Base-by-base conservation (phyloP, 2,113 vertebrate genomes). In the Ammospiza nelsoni region DNA sequence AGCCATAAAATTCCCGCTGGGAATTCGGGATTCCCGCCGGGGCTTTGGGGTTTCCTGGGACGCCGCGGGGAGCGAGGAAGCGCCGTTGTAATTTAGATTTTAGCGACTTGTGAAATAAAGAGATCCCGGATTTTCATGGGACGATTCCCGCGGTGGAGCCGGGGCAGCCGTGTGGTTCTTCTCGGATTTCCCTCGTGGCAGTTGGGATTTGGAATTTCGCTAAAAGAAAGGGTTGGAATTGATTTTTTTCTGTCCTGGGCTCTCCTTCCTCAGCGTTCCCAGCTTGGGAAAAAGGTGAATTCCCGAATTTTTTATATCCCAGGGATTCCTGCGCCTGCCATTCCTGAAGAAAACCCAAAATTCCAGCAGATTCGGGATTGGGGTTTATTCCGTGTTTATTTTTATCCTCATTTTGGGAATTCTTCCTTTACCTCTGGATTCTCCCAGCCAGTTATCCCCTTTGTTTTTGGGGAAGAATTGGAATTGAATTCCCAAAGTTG, bases 41-140 rank as follows among this genome's bases (percentile, higher is more conserved):
- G 54, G 61, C 90, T 93, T 93, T 57, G 81, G 96, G 62, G 59
- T 91, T 85, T 92, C 62, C 74, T 54, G 21, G 87, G 67, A 12
- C 74, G 9, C 90, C 24, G 84, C 25, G 43, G 77, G 89, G 19
- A 61, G 82, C 23, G 52, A 84, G 73, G n/a, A 74, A 48, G 43
- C 76, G 68, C 83, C 88, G 44, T 54, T 96, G 95, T 91, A 89
- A 69, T 95, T 93, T 61, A 89, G 94, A 62, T 94, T 93, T 94
- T 94, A 94, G 95, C 73, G 14, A 89, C 91, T 89, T 69, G 91
- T 92, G 92, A 95, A 96, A 97, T 94, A 97, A 96, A 91, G 8
- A 17, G 27, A 11, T 39, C 92, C 94, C 57, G 31, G 91, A 94
- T 95, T 97, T 95, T 89, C 89, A 28, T 79, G 88, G 46, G 95